Evolutionary conservation across 2,797 vertebrate genomes (phyloP).

Genomic region (Sebastes paucispinis): DNA sequence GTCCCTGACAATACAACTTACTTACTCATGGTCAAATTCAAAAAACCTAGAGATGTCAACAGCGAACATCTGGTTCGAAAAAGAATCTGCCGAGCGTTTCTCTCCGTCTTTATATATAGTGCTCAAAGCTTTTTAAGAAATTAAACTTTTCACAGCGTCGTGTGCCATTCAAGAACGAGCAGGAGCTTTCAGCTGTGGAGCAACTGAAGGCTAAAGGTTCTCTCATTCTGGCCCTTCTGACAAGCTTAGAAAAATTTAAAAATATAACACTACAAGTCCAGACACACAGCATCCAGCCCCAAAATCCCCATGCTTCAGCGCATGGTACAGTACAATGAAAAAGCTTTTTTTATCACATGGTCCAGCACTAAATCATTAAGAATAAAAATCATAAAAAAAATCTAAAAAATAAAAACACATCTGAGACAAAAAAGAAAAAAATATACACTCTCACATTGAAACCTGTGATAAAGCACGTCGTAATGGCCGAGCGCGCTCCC

Average conservation of each 20-base stretch:
- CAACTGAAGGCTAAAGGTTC: constrained; percentile 45
- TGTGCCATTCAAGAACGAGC: constrained; percentile 78
- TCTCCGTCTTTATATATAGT: constrained; percentile 41
- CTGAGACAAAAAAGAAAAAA: constrained; percentile 36
- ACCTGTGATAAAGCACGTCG: constrained; percentile 26
- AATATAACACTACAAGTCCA: constrained; percentile 44
- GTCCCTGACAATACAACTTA: constrained; percentile 33
- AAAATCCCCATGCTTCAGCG: constrained; percentile 34
- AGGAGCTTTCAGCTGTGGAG: constrained; percentile 10
- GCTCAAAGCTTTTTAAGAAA: constrained; percentile 73
- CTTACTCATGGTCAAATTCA: constrained; percentile 38
- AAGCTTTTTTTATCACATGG: constrained; percentile 31
- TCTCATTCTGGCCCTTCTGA: constrained; percentile 78
- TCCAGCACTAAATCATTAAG: constrained; percentile 41
- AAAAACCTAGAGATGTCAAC: constrained; percentile 36
- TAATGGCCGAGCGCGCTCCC: neutral
- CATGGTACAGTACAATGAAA: constrained; percentile 61
- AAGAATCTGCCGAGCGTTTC: constrained; percentile 32
- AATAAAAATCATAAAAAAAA: constrained; percentile 30
- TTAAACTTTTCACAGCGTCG: constrained; percentile 72
- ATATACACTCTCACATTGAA: constrained; percentile 37
- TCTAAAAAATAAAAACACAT: constrained; percentile 38
- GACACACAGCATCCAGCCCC: constrained; percentile 34
- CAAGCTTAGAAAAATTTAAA: neutral
- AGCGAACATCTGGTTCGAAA: constrained; percentile 56